Percentiles rank a stretch among this genome's conserved stretches.
Evolutionary conservation across 1,140 invertebrate genomes (phyloP).

Genomic region (Drosophila bifasciata): DNA sequence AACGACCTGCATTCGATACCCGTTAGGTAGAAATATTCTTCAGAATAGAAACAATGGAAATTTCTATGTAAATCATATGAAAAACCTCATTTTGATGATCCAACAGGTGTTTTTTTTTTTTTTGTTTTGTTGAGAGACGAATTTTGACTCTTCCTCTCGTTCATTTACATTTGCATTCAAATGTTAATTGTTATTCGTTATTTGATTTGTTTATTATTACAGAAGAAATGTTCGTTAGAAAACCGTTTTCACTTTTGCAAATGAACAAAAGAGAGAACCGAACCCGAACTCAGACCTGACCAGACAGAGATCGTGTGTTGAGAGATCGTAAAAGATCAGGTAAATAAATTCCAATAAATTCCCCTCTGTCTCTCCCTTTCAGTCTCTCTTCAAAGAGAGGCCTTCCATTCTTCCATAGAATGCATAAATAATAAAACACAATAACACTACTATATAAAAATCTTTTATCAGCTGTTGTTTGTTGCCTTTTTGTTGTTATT

Average conservation of each 20-base stretch:
- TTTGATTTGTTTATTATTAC: conserved; percentile 43
- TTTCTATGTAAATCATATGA: conserved; percentile 37
- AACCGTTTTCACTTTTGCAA: conserved; percentile 73
- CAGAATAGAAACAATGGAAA: conserved; percentile 4
- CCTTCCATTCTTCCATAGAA: conserved; percentile 44
- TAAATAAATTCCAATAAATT: too few relatives aligned
- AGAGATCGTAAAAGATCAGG: conserved; percentile 40
- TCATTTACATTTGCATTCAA: conserved; percentile 36
- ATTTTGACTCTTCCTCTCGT: background rate
- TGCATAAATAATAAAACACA: conserved; percentile 62
- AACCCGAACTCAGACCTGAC: too few relatives aligned
- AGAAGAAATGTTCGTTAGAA: conserved; percentile 32
- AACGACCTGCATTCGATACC: conserved; percentile 22
- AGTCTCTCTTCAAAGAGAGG: conserved; percentile 29
- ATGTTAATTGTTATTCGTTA: conserved; percentile 43
- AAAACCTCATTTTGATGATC: conserved; percentile 37
- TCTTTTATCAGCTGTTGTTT: conserved; percentile 39
- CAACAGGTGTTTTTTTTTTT: conserved; percentile 39
- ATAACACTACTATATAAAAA: conserved; percentile 14
- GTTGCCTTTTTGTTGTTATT: conserved; percentile 17
- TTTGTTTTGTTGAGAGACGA: conserved; percentile 5
- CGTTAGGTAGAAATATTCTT: conserved; percentile 54
- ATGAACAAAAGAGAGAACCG: conserved; percentile 46
- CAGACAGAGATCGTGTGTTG: conserved; percentile 8
- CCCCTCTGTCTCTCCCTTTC: too few relatives aligned